Base-by-base conservation (phyloP, 1,140 invertebrate species). In the Tenebrio molitor region DNA sequence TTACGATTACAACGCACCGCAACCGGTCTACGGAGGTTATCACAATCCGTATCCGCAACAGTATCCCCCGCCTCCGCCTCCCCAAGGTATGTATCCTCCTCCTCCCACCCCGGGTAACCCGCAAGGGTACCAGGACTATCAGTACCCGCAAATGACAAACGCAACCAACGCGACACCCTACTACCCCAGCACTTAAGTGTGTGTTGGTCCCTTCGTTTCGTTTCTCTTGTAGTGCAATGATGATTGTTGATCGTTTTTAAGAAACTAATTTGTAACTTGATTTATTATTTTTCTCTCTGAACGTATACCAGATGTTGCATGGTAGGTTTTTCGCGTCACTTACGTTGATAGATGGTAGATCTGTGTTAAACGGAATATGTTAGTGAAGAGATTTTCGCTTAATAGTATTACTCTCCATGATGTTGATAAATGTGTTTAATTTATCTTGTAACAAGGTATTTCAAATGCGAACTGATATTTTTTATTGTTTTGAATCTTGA, bases 11-110 rank as follows among this genome's bases (percentile, higher is more conserved):
- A 77, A 69, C 69, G 70, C 76, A 42, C 74, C 78, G 68, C 85
- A 86, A 79, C 84, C 85, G 0, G 82, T 84, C 33, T 85, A 83
- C 62, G 79, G 80, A n/a, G 83, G 84, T 33, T 80, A 80, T 41
- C 68, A 72, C 36, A 67, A 79, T 29, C 79, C 78, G 14, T 87
- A 86, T 74, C 84, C 84, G n/a, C 84, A 81, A 17, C 85, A 85
- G 10, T 87, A 87, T 77, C 84, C 85, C 0, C 84, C 85, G 0
- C 84, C 82, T n/a, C 85, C 85, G 0, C 82, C 84, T 7, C 78
- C 76, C 1, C 81, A 81, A 70, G 72, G 66, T 10, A 76, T 76
- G 17, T 81, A 81, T 44, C 72, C 76, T 5, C 76, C 80, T 4
- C 69, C 79, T 2, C 58, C 74, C 15, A 15, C 50, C 12, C 23